A percentile compares a stretch with the other conserved stretches of the same genome.
phyloP scores from a whole-genome alignment of 2,113 vertebrate genomes.

The Oostethus manadensis region DNA sequence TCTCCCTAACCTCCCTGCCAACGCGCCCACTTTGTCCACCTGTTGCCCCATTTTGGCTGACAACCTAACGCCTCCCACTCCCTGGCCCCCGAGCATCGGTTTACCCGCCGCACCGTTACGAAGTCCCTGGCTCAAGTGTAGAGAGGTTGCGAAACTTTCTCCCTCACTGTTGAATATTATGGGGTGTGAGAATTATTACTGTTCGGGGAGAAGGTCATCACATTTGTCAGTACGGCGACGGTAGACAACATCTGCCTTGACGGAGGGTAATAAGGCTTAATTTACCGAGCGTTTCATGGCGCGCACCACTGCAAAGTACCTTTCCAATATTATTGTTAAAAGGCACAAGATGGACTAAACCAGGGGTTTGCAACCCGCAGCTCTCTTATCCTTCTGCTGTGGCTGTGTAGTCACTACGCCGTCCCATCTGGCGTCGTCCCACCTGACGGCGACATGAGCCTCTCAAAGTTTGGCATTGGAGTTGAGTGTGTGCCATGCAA shows the following conservation, averaged over 20 bases:
- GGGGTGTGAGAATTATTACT: background rate
- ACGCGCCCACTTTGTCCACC: slow-evolving; percentile 35
- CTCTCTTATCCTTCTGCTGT: too few relatives aligned
- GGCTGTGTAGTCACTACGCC: too few relatives aligned
- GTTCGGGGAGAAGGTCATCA: slow-evolving; percentile 1
- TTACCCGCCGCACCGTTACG: slow-evolving; percentile 4
- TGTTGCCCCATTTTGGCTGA: slow-evolving; percentile 31
- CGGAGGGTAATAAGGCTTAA: too few relatives aligned
- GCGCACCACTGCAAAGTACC: too few relatives aligned
- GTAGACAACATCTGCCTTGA: background rate
- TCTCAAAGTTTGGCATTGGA: too few relatives aligned
- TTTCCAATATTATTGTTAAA: too few relatives aligned
- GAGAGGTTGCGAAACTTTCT: slow-evolving; percentile 7
- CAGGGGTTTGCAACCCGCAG: too few relatives aligned
- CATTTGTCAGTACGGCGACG: background rate
- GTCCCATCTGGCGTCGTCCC: too few relatives aligned
- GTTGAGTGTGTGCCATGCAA: too few relatives aligned
- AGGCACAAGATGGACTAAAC: too few relatives aligned
- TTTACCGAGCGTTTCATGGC: too few relatives aligned
- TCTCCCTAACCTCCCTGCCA: slow-evolving; percentile 19
- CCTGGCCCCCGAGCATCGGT: slow-evolving; percentile 9
- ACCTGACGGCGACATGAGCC: too few relatives aligned
- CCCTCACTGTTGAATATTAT: slow-evolving; percentile 5
- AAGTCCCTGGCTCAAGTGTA: slow-evolving; percentile 14
- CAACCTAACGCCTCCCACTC: background rate